Percentiles rank a stretch among this genome's conserved stretches.
Evolutionary conservation across 2,113 vertebrate species (phyloP).

Genomic region (Rattus rattus): DNA sequence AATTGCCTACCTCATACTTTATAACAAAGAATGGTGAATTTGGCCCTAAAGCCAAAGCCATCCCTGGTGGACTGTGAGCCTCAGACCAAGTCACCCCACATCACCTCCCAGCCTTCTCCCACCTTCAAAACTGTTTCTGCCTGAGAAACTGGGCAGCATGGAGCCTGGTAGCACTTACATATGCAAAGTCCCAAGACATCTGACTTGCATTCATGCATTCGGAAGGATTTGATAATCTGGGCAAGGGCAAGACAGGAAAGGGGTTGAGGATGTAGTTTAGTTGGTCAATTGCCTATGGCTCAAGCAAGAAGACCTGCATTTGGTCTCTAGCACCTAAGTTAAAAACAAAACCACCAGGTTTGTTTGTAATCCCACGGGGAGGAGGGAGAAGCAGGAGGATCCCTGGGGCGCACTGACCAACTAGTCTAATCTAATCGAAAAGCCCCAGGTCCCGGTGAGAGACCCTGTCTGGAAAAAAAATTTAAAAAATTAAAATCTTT

Average conservation of each 20-base stretch:
- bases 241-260: background rate
- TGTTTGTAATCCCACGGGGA: too few species aligned
- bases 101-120: background rate
- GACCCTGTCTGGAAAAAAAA: background rate
- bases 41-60: background rate
- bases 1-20: slow-evolving; percentile 25
- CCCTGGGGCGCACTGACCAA: background rate
- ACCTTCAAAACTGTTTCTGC: background rate
- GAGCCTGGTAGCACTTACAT: background rate
- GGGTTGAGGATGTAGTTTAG: background rate
- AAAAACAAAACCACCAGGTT: background rate
- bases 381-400: background rate
- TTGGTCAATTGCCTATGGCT: background rate
- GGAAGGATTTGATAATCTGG: background rate
- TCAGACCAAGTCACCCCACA: background rate
- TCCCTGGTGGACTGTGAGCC: background rate
- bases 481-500: too few species aligned
- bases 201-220: background rate
- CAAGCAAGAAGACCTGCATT: background rate
- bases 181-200: background rate
- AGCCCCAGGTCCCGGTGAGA: background rate
- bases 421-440: background rate
- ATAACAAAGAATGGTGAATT: slow-evolving; percentile 21
- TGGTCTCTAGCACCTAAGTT: background rate
- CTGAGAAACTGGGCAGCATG: background rate